These are phyloP conservation scores for Sisyra terminalis DNA, from an alignment of 2,888 invertebrate species.

Conservation along the genomic window DNA sequence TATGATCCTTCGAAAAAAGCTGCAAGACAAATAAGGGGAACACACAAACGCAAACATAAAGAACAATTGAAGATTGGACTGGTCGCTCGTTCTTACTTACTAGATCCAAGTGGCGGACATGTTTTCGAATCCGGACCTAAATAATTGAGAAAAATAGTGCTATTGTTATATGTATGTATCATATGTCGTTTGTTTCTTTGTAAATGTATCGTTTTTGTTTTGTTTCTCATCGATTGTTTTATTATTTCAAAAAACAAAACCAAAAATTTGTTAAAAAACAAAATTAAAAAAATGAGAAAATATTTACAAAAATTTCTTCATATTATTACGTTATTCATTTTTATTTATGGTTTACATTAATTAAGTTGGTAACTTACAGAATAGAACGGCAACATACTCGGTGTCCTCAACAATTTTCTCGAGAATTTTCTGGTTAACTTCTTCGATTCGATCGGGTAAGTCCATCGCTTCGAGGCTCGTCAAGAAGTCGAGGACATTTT, in stretches of 20 bases:
- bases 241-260: no score
- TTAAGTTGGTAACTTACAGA: slow-evolving; percentile 57
- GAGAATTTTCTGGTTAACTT: slow-evolving; percentile 81
- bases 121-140: slow-evolving; percentile 39
- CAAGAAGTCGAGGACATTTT: slow-evolving; percentile 81
- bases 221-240: no score
- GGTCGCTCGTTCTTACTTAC: slow-evolving; percentile 31
- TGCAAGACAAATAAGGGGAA: neutral
- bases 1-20: neutral
- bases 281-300: no score
- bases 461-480: slow-evolving; percentile 92
- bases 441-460: slow-evolving; percentile 86
- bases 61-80: no score
- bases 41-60: no score
- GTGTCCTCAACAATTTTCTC: slow-evolving; percentile 83
- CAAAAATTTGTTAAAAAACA: no score
- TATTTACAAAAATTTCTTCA: no score
- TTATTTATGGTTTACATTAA: no score
- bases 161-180: no score
- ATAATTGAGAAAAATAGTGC: neutral
- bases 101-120: slow-evolving; percentile 37
- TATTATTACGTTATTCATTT: no score
- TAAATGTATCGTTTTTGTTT: no score
- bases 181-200: no score
- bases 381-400: slow-evolving; percentile 81